A percentile compares a stretch with the other conserved stretches of the same genome.
phyloP scores from a whole-genome alignment of 2,797 vertebrate species.

The Hypotaenidia okinawae region DNA sequence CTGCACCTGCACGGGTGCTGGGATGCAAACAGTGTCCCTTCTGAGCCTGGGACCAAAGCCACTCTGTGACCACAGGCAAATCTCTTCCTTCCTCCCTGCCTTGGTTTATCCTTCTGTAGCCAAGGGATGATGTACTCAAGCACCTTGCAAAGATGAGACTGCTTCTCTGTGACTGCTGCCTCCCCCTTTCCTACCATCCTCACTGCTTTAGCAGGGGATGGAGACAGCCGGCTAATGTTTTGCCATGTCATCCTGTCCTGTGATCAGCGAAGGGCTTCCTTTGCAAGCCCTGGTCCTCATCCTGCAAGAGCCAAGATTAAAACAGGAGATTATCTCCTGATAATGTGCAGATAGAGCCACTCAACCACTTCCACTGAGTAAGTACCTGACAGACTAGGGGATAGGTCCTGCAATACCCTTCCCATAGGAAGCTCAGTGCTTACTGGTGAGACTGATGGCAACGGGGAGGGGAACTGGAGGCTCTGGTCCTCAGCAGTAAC shows the following conservation, averaged over 20 bases:
- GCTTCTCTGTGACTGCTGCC: background rate
- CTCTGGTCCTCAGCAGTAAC: background rate
- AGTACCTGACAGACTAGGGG: background rate
- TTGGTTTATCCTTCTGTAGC: background rate
- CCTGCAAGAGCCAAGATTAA: background rate
- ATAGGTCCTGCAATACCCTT: background rate
- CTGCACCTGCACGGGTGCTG: background rate
- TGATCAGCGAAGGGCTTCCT: background rate
- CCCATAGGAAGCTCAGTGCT: too few relatives aligned
- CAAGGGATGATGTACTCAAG: rapidly evolving
- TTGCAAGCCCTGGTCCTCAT: background rate
- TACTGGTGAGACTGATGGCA: too few relatives aligned
- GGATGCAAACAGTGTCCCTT: rapidly evolving
- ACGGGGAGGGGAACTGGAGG: background rate
- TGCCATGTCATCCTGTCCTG: background rate
- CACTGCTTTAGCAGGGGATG: background rate
- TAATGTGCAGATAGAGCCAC: background rate
- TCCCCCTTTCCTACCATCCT: background rate
- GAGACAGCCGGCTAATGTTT: background rate
- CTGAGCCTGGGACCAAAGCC: background rate
- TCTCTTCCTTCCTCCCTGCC: background rate
- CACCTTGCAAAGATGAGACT: background rate
- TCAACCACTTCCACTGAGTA: background rate
- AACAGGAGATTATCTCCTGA: background rate
- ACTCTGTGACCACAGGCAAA: background rate